Evolutionary conservation across 2,888 invertebrate species (phyloP).

Genomic region (Tachina lurida): DNA sequence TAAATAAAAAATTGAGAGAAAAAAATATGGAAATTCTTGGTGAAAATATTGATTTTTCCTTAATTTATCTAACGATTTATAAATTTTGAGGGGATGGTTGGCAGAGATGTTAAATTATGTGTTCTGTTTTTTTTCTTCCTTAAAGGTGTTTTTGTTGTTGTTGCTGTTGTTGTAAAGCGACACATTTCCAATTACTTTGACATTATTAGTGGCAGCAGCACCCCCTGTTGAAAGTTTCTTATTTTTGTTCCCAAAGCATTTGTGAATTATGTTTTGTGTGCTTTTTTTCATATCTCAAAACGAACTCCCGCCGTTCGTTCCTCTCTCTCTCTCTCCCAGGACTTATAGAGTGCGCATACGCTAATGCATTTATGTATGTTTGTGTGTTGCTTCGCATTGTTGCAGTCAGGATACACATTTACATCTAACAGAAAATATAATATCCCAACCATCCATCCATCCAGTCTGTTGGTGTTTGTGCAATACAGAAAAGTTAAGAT

Average conservation of each 20-base stretch:
- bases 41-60: conserved; percentile 78
- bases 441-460: conserved; percentile 65
- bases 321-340: conserved; percentile 34
- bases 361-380: conserved; percentile 59
- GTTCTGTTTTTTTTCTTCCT: conserved; percentile 1
- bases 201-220: conserved; percentile 69
- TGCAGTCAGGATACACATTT: conserved; percentile 72
- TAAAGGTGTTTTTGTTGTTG: conserved; percentile 25
- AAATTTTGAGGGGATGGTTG: conserved; percentile 45
- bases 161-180: conserved; percentile 70
- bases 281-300: conserved; percentile 55
- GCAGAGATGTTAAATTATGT: conserved; percentile 32
- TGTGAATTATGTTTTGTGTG: conserved; percentile 63
- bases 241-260: conserved; percentile 71
- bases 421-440: conserved; percentile 60
- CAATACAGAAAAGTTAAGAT: conserved; percentile 73
- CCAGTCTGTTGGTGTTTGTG: conserved; percentile 71
- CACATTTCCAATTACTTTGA: conserved; percentile 80
- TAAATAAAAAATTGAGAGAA: neutral
- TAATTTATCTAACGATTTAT: conserved; percentile 65
- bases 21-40: conserved; percentile 53
- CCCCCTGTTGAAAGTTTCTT: conserved; percentile 33
- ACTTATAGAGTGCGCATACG: conserved; percentile 71
- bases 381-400: conserved; percentile 49
- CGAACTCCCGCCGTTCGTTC: conserved; percentile 54